Base-by-base conservation (phyloP, 2,797 vertebrate genomes). In the Lacerta viridis region DNA sequence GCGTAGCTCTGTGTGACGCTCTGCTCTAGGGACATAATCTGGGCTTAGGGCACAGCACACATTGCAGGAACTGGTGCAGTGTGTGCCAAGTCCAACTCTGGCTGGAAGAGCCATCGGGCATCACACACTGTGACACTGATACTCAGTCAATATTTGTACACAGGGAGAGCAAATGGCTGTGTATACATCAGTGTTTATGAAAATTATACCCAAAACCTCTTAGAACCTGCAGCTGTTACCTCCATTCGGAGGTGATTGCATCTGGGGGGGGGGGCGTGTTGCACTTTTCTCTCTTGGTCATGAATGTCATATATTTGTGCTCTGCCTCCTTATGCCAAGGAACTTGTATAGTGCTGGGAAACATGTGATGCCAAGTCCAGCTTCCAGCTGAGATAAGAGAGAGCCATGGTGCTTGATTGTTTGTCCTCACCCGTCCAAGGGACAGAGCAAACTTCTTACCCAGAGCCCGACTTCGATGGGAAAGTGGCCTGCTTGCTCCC, bases 61-160 rank as follows among this genome's bases (percentile, higher is more conserved):
- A n/a, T 59, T 50, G 33, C 33, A n/a, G 33, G 4, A 78, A 85
- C n/a, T 20, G 68, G 8, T 76, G 29, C 88, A n/a, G 46, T 9
- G 50, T 29, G 59, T 80, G 69, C 83, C 80, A 68, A 59, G 80
- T 15, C 33, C 83, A 17, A 61, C 29, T 23, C 17, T 82, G 33
- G 13, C 1, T 2, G 0, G 0, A 41, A 13, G 7, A 77, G 77
- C 50, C 11, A 1, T 46, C 4, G 3, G 2, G 2, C 64, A 80
- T 83, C 29, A 23, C 2, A 1, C 0, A 1, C 75, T 20, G 6
- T 50, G 55, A 76, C 50, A 75, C 41, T 80, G 82, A 84, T 76
- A 43, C 77, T 41, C 20, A 25, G 84, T 75, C 46, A 29, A 0
- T 87, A 27, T 91, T 85, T 89, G 61, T 20, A 59, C 1, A 0